Base-by-base conservation (phyloP, 2,113 vertebrate species). In the Anarhynchus alexandrinus region DNA sequence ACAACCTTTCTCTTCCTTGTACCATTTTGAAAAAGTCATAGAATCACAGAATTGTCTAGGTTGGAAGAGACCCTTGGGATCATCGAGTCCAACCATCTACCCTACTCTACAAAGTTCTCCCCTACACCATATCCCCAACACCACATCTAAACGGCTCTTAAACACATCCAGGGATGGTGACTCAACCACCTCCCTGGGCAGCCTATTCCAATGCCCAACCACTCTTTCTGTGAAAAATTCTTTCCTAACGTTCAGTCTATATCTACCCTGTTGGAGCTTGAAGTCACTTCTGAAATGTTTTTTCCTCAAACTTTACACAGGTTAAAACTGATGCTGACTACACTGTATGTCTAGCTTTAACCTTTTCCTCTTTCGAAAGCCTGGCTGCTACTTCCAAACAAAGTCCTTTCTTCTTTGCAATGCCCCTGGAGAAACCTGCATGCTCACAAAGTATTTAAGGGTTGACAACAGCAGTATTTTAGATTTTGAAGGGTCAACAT, bases 401-500 rank as follows among this genome's bases (percentile, higher is more conserved):
- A 79, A 87, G 38, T 64, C 11, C 21, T 29, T 61, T 82, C 83
- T 91, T 92, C 51, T 89, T 85, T 78, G 45, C 29, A 80, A 43
- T 58, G 51, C 23, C 66, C 40, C 73, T 80, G 58, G 43, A 94
- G 88, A 95, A 92, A 77, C 16, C 42, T 62, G 36, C 1, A 0
- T 30, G 45, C 42, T 91, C 54, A 62, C 4, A 0, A 86, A 40
- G 8, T 64, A 36, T 90, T 91, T 70, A 83, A 79, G 30, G 36
- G 17, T 55, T 90, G 81, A 92, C 49, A 89, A 93, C 54, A 88
- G 22, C 49, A 66, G 18, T 66, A 52, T 72, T 89, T 92, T 62
- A 79, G 36, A 52, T 82, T 91, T 90, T 90, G 71, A 94, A 86
- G 64, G 55, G 76, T 90, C 90, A 90, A 71, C 71, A 72, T 71